These are phyloP conservation scores for Desmodus rotundus DNA, from an alignment of 2,113 vertebrate genomes.

Conservation along the genomic window DNA sequence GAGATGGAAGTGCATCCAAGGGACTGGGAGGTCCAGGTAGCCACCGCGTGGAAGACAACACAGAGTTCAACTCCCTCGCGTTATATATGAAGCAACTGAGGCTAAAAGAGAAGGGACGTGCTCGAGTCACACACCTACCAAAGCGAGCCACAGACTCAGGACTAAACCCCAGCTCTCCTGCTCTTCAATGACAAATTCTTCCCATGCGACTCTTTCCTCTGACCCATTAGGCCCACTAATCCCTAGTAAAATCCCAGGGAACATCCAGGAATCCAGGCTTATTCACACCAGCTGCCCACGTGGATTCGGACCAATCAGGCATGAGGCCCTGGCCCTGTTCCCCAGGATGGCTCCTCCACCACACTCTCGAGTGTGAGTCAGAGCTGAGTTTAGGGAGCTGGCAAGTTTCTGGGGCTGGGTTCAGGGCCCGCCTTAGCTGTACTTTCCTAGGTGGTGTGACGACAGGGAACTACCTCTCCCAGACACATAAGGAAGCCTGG, in stretches of 20 bases:
- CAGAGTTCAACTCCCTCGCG: neutral
- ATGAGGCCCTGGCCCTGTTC: neutral
- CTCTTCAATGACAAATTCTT: neutral
- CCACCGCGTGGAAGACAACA: neutral
- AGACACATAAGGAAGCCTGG: neutral
- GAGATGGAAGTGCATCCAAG: neutral
- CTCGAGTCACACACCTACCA: neutral
- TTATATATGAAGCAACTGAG: neutral
- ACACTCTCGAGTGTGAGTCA: slow-evolving; percentile 14
- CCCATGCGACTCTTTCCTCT: neutral
- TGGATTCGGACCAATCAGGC: neutral
- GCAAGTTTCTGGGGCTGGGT: neutral
- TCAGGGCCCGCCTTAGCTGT: neutral
- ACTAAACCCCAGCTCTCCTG: neutral
- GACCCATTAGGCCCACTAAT: neutral
- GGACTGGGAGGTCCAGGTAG: neutral
- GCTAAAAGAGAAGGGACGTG: neutral
- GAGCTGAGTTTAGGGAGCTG: neutral
- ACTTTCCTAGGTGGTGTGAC: neutral
- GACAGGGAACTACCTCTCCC: neutral
- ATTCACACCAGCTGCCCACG: neutral
- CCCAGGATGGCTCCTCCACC: neutral
- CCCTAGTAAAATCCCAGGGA: neutral
- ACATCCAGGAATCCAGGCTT: neutral
- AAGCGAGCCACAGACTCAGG: neutral